Evolutionary conservation across 2,113 vertebrate genomes (phyloP), one percentile per base, ranked within the genome.

Genomic region (Istiophorus platypterus): DNA sequence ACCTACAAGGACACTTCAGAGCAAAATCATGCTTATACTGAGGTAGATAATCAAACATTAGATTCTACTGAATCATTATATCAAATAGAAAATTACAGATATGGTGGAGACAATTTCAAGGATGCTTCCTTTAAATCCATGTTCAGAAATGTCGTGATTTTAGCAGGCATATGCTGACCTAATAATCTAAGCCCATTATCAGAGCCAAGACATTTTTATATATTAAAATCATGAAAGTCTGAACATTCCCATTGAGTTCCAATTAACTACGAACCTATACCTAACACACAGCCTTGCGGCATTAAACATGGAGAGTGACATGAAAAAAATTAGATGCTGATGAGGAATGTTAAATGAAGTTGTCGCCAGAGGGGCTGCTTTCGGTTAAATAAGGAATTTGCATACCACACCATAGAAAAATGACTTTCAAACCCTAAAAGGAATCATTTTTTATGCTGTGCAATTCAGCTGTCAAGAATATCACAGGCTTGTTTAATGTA

Each of bases 331-430:
- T 41, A 41, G 15, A 47, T 0, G 7, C 24, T 34, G 13, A 6
- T 56, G n/a, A 62, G 39, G 27, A 84, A 62, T 62, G 57, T 56
- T n/a, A 27, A 74, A 14, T 61, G 20, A 45, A 47, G 39, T n/a
- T 41, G 59, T 67, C n/a, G 14, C 27, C 11, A 59, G 37, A 18
- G 64, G 26, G 15, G 47, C 12, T n/a, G 37, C 59, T 77, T 63
- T 49, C 13, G 26, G n/a, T n/a, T 22, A 31, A 31, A n/a, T 62
- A 20, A 18, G n/a, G 0, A 26, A 51, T 47, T 24, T 41, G 1
- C 10, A 3, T 5, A 52, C 27, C 45, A 42, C 45, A 54, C 29
- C 52, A 58, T 17, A 78, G 26, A 54, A 54, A 63, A 49, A 17
- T 34, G 51, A 5, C 12, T 13, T 37, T 77, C 17, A 68, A 39